Evolutionary conservation across 2,888 invertebrate species (phyloP).

Genomic region (Pogonocherus hispidulus): DNA sequence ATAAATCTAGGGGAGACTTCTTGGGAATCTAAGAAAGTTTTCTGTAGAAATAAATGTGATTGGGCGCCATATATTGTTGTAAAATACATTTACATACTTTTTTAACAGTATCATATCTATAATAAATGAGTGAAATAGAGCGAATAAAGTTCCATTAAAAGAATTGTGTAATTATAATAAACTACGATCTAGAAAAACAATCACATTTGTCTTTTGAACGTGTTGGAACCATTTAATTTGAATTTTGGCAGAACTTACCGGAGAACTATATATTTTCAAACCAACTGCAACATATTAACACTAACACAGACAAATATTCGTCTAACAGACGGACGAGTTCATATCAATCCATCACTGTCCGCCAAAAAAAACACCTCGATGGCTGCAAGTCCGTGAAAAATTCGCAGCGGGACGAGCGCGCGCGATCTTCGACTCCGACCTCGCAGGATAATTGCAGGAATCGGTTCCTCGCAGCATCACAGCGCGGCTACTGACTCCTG

Average conservation of each 20-base stretch:
- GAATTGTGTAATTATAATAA: too few relatives aligned
- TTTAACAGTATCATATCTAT: too few relatives aligned
- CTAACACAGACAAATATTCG: slow-evolving; percentile 13
- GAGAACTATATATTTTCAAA: slow-evolving; percentile 9
- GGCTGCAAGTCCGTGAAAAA: slow-evolving; percentile 14
- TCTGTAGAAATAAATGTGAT: too few relatives aligned
- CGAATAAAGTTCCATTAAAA: too few relatives aligned
- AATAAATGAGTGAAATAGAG: too few relatives aligned
- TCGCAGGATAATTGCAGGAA: slow-evolving; percentile 34
- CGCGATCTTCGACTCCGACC: slow-evolving; percentile 38
- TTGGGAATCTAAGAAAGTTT: too few relatives aligned
- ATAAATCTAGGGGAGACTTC: too few relatives aligned
- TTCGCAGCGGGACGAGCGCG: slow-evolving; percentile 21
- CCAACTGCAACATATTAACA: slow-evolving; percentile 3
- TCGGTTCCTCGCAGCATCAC: slow-evolving; percentile 53
- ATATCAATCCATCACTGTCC: slow-evolving; percentile 20
- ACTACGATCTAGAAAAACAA: too few relatives aligned
- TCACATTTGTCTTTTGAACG: too few relatives aligned
- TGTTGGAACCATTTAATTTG: too few relatives aligned
- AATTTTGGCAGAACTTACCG: slow-evolving; percentile 1
- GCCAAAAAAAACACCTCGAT: not conserved
- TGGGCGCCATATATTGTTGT: too few relatives aligned
- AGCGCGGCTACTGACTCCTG: slow-evolving; percentile 63
- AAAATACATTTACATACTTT: too few relatives aligned
- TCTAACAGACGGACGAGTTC: slow-evolving; percentile 1